Base-by-base conservation (phyloP, 2,113 vertebrate species). In the Ptychochromis oligacanthus region DNA sequence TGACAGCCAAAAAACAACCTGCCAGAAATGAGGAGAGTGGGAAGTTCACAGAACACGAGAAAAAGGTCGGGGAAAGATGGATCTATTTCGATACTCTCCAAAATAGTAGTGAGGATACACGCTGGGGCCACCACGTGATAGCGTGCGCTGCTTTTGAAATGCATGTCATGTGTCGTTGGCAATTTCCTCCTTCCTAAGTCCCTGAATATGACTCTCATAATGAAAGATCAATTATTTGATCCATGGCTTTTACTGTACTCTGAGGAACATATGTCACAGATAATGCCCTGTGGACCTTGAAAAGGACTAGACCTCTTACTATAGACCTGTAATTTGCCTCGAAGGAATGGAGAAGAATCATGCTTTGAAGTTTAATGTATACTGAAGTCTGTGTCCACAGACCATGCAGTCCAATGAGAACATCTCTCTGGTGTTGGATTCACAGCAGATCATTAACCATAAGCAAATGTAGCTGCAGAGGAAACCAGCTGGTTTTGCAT, bases 1-100 rank as follows among this genome's bases (percentile, higher is more conserved):
- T 70, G 7, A 74, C 86, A 86, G 91, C 92, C 94, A 95, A 94
- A 94, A 90, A 89, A 94, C 91, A 93, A 89, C 80, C 78, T 83
- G 60, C 64, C 60, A 72, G 65, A 76, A 81, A 87, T 65, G 70
- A 91, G 89, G 54, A 75, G 83, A 86, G 80, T 28, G 74, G 88
- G 87, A 84, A 84, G 81, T 85, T 88, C 74, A 83, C 15, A 57
- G 80, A 79, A 81, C 84, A 77, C 1, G 13, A 75, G 62, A 57
- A 79, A 57, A 74, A 79, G 79, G 84, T 18, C 46, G 81, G 76
- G 20, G 40, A 55, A n/a, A 55, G 43, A 60, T 24, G 22, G 81
- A 91, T 89, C 79, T 54, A 80, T 91, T 92, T 91, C 80, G 86
- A 34, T 85, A 60, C 86, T 58, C 89, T 89, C 87, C 77, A 83